Percentiles rank a stretch among this genome's conserved stretches.
Conservation (phyloP, 1,140 invertebrate genomes). For the Drosophila athabasca region DNA sequence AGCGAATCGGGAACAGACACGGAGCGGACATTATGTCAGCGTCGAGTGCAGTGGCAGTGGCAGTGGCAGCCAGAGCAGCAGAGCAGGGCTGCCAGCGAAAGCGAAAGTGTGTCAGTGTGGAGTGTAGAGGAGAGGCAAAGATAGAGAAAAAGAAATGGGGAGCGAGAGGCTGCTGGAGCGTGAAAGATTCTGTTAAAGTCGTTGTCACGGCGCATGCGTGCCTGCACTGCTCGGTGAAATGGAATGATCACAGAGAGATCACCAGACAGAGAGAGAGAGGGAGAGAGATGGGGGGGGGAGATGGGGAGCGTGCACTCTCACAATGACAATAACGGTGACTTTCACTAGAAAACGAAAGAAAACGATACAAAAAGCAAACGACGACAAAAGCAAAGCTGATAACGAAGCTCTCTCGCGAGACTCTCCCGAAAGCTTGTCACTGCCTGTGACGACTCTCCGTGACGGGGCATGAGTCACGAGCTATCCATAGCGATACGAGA, state of each 20-base stretch:
- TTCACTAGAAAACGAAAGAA: conserved; percentile 71
- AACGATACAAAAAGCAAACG: conserved; percentile 26
- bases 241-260: conserved; percentile 57
- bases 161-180: conserved; percentile 34
- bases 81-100: conserved; percentile 45
- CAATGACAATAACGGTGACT: conserved; percentile 62
- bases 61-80: too few species aligned
- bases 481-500: neutral
- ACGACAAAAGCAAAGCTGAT: conserved; percentile 32
- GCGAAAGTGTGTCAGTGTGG: conserved; percentile 71
- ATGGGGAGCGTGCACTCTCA: conserved; percentile 24
- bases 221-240: conserved; percentile 60
- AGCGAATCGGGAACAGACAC: conserved; percentile 44
- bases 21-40: conserved; percentile 67
- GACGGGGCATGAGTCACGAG: conserved; percentile 25
- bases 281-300: neutral
- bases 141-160: conserved; percentile 1
- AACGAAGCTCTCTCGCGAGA: conserved; percentile 41
- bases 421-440: conserved; percentile 19
- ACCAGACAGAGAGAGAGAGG: conserved; percentile 1
- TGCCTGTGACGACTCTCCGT: conserved; percentile 1
- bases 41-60: conserved; percentile 37
- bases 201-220: conserved; percentile 62
- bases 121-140: conserved; percentile 8
- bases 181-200: conserved; percentile 69